Conservation (phyloP, 2,888 invertebrate species). For the Cephus rjabovi region DNA sequence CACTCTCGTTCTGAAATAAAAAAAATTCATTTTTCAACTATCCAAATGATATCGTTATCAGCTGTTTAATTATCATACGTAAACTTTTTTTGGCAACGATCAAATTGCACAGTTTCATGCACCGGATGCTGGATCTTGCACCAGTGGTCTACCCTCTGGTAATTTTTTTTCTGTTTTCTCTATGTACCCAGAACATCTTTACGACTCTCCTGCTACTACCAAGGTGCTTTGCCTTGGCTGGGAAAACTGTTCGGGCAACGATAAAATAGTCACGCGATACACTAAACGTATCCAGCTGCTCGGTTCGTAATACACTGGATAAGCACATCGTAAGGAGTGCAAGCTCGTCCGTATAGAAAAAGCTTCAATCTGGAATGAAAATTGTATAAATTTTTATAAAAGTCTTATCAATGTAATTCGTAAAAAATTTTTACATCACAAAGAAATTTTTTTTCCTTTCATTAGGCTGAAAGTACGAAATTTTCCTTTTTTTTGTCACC, state of each 20-base stretch:
- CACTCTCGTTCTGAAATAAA: too few species aligned
- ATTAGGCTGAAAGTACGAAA: neutral
- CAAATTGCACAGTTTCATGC: neutral
- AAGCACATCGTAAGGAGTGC: neutral
- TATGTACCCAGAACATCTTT: neutral
- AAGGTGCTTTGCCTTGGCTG: neutral
- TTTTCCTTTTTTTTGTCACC: neutral
- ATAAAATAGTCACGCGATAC: neutral
- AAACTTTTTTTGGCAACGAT: neutral
- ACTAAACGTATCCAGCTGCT: neutral
- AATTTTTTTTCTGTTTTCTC: neutral
- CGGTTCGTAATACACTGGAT: neutral
- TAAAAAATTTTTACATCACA: neutral
- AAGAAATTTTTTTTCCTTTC: neutral
- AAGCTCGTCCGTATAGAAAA: neutral
- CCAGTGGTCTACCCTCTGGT: neutral
- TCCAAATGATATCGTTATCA: too few species aligned
- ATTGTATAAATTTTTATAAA: neutral
- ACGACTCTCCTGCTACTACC: neutral
- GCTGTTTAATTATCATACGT: too few species aligned
- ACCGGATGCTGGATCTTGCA: too few species aligned
- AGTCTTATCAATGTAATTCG: neutral
- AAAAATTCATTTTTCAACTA: too few species aligned
- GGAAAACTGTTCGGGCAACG: neutral
- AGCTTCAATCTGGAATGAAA: neutral